Evolutionary conservation across 2,113 vertebrate species (phyloP).

Genomic region (Rhea pennata): DNA sequence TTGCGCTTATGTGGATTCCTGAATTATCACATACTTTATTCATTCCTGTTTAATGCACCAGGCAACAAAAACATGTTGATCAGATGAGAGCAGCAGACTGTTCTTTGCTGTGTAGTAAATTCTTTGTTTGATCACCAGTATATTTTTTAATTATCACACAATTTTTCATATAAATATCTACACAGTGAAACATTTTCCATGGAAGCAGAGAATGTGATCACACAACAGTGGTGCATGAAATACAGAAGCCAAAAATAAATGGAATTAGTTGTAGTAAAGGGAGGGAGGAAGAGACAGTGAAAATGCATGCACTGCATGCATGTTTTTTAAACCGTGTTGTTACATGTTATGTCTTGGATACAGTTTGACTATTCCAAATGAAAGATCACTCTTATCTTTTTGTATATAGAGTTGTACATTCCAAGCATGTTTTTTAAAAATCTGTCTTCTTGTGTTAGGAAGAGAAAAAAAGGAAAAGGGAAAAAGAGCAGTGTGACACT

Average conservation of each 20-base stretch:
- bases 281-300: neutral
- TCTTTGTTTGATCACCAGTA: neutral
- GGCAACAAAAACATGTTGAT: neutral
- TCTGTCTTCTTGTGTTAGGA: slow-evolving; percentile 73
- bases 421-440: neutral
- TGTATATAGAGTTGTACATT: neutral
- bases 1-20: neutral
- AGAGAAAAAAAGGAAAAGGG: slow-evolving; percentile 93
- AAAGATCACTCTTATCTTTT: neutral
- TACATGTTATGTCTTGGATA: neutral
- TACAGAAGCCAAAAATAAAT: neutral
- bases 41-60: neutral
- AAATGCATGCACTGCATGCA: neutral
- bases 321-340: neutral
- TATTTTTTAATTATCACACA: neutral
- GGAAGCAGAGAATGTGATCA: neutral
- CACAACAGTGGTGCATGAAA: neutral
- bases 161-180: neutral
- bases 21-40: neutral
- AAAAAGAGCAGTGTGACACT: slow-evolving; percentile 89
- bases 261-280: neutral
- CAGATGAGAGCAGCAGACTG: neutral
- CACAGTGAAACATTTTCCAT: neutral
- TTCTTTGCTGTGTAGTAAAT: neutral
- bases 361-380: neutral